Evolutionary conservation across 1,140 invertebrate genomes (phyloP).

Genomic region (Halictus rubicundus): DNA sequence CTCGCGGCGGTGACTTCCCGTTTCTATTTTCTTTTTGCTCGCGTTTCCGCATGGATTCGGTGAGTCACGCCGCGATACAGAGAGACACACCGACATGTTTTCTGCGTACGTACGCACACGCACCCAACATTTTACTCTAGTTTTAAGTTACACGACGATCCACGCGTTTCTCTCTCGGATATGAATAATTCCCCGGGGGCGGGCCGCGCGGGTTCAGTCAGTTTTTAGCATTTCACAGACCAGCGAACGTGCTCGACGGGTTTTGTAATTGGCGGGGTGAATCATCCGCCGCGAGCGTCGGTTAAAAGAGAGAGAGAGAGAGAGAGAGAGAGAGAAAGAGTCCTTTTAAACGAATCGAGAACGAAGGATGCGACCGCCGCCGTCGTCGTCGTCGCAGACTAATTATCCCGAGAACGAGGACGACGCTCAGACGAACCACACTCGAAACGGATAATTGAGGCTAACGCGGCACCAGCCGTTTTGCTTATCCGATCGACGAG

Average conservation of each 20-base stretch:
- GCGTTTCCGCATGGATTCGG: not conserved
- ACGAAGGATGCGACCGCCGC: constrained; percentile 4
- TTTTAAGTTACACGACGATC: constrained; percentile 48
- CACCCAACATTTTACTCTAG: constrained; percentile 23
- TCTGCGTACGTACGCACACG: too few relatives aligned
- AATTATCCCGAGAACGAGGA: constrained; percentile 13
- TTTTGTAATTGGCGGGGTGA: constrained; percentile 49
- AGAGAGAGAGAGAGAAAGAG: not conserved
- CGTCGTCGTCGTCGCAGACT: not conserved
- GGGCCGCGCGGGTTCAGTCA: constrained; percentile 9
- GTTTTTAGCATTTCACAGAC: constrained; percentile 48
- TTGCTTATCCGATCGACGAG: not conserved
- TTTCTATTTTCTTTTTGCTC: not conserved
- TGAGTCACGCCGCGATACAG: constrained; percentile 25
- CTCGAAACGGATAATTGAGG: not conserved
- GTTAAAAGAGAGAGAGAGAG: not conserved
- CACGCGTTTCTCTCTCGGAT: constrained; percentile 32
- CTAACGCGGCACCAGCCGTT: constrained; percentile 2
- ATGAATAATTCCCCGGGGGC: constrained; percentile 48
- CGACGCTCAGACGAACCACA: not conserved
- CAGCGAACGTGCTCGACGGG: constrained; percentile 43
- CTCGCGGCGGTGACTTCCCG: too few relatives aligned
- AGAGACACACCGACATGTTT: too few relatives aligned
- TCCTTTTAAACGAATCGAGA: constrained; percentile 48
- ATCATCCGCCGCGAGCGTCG: constrained; percentile 37